phyloP scores from a whole-genome alignment of 2,113 vertebrate genomes.

The Callipepla californica region DNA sequence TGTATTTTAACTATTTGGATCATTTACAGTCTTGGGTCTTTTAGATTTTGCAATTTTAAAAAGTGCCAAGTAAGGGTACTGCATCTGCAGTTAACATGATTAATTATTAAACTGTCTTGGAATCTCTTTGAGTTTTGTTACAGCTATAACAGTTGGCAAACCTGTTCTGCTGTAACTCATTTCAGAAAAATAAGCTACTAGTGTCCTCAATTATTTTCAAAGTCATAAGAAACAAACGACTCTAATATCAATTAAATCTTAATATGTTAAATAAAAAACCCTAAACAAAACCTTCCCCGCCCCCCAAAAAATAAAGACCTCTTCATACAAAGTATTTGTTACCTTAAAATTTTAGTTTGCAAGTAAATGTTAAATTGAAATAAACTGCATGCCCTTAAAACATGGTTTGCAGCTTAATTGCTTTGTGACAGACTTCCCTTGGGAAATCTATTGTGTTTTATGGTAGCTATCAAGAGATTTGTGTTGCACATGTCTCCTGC shows the following conservation, averaged over 20 bases:
- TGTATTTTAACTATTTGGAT: background rate
- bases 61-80: background rate
- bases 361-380: background rate
- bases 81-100: background rate
- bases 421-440: background rate
- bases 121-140: background rate
- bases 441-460: background rate
- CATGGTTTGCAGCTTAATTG: background rate
- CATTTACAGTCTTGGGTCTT: background rate
- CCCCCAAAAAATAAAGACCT: background rate
- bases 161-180: background rate
- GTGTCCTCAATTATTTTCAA: background rate
- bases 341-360: background rate
- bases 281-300: background rate
- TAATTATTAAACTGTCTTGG: constrained; percentile 34
- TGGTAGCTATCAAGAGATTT: background rate
- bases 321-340: background rate
- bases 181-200: background rate
- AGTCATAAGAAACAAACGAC: background rate
- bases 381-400: background rate
- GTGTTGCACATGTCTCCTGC: background rate
- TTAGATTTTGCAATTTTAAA: background rate
- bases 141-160: background rate
- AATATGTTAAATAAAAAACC: background rate
- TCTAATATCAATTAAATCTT: background rate